Base-by-base conservation (phyloP, 2,797 vertebrate genomes). In the Sorex maritimensis region DNA sequence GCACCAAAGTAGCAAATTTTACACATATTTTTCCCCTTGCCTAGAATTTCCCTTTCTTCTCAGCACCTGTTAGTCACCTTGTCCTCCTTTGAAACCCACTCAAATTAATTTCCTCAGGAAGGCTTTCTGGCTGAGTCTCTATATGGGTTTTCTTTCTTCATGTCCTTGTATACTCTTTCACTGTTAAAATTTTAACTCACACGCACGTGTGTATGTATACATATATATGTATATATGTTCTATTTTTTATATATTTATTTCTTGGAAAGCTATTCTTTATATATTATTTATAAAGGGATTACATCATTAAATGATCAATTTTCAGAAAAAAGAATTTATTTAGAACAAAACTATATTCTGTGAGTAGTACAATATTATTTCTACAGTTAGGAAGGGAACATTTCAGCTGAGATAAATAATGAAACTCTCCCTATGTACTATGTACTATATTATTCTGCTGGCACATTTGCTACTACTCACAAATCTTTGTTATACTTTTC, bases 41-140 rank as follows among this genome's bases (percentile, higher is more conserved):
- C 44, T 87, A 38, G 4, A 28, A 11, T 89, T 82, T 72, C 81
- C 58, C 5, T 77, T 74, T 71, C 84, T 72, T 44, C 41, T 19
- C 6, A 2, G n/a, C 46, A 41, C 49, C 55, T 84, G 69, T 81
- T 61, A 21, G 44, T n/a, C 41, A 46, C 30, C 55, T 73, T 85
- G 26, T 69, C 28, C 21, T 55, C 24, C 63, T 94, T 34, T 68
- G 91, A 91, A 87, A 80, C 8, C 41, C 13, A 23, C 55, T 88
- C 58, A n/a, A 49, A 58, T 81, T 94, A 46, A 17, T 88, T 94
- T 94, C 74, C 81, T 90, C 34, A 81, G 65, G 75, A 87, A 91
- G 63, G 26, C 55, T 77, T 65, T 61, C 49, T 23, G 7, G 63
- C 65, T 81, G 24, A 80, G 79, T 46, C 19, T 34, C 49, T 15